These are phyloP conservation scores for Scrobipalpa costella DNA, from an alignment of 2,888 invertebrate species.

Conservation along the genomic window DNA sequence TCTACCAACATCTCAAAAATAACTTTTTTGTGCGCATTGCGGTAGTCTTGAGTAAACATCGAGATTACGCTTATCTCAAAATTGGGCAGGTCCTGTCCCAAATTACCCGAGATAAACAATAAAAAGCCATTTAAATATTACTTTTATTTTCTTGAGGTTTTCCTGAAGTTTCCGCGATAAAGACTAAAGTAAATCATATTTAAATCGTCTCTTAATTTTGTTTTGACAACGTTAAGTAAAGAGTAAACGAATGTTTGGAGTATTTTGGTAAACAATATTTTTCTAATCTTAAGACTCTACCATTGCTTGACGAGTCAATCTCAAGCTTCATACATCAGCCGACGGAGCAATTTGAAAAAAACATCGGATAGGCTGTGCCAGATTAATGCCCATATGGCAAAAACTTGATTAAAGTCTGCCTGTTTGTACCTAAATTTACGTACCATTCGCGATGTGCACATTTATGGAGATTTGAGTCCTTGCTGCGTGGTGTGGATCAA, in stretches of 20 bases:
- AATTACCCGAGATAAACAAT: slow-evolving; percentile 23
- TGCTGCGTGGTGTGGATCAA: no score
- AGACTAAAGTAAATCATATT: slow-evolving; percentile 3
- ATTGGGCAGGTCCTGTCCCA: slow-evolving; percentile 16
- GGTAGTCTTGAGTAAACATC: slow-evolving; percentile 18
- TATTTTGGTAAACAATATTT: no score
- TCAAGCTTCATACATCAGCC: no score
- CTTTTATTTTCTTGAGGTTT: slow-evolving; percentile 4
- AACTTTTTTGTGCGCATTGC: slow-evolving; percentile 22
- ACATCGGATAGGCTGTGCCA: no score
- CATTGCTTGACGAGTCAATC: no score
- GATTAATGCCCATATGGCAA: no score
- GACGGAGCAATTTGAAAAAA: no score
- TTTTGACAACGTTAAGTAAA: not conserved
- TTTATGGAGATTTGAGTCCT: no score
- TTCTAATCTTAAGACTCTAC: no score
- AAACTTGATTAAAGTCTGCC: no score
- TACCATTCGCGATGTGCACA: no score
- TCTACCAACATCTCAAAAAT: slow-evolving; percentile 7
- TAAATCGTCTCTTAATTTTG: not conserved
- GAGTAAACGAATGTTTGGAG: not conserved
- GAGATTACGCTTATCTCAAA: slow-evolving; percentile 24
- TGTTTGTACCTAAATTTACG: no score
- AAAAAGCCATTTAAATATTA: slow-evolving; percentile 20
- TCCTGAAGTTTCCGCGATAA: slow-evolving; percentile 1